These are phyloP conservation scores for Desoria tigrina DNA, from an alignment of 2,888 invertebrate genomes.

Conservation along the genomic window DNA sequence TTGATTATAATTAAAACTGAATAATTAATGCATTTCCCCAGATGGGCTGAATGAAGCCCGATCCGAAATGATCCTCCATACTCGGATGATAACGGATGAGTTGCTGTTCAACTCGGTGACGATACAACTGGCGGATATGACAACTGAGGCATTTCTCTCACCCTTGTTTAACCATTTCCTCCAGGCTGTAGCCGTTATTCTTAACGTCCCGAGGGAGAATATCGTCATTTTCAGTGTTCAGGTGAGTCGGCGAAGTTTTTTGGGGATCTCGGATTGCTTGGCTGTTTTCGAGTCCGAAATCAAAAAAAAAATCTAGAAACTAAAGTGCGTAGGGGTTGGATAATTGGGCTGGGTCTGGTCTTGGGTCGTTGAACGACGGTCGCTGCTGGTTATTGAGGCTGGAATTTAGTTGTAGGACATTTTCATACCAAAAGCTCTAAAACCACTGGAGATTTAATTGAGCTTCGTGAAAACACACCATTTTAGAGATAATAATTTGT, in stretches of 20 bases:
- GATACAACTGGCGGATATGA: constrained; percentile 88
- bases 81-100: constrained; percentile 86
- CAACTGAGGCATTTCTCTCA: constrained; percentile 85
- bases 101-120: constrained; percentile 94
- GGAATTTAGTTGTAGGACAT: too few species aligned
- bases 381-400: too few species aligned
- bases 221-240: constrained; percentile 89
- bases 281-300: not conserved
- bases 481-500: too few species aligned
- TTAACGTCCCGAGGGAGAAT: constrained; percentile 87
- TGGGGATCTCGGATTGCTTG: not conserved
- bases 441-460: too few species aligned
- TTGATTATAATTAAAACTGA: constrained; percentile 16
- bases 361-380: too few species aligned
- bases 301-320: too few species aligned
- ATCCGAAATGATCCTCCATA: constrained; percentile 72
- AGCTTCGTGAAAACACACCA: too few species aligned
- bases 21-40: constrained; percentile 54
- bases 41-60: constrained; percentile 93
- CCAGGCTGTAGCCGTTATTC: constrained; percentile 87
- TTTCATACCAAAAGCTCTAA: too few species aligned
- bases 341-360: too few species aligned
- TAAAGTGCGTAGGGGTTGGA: too few species aligned
- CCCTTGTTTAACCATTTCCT: constrained; percentile 83
- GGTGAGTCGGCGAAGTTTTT: too few species aligned